A percentile compares a stretch with the other conserved stretches of the same genome.
These are phyloP conservation scores for Lepidothrix coronata DNA, from an alignment of 2,113 vertebrate species.

Conservation along the genomic window DNA sequence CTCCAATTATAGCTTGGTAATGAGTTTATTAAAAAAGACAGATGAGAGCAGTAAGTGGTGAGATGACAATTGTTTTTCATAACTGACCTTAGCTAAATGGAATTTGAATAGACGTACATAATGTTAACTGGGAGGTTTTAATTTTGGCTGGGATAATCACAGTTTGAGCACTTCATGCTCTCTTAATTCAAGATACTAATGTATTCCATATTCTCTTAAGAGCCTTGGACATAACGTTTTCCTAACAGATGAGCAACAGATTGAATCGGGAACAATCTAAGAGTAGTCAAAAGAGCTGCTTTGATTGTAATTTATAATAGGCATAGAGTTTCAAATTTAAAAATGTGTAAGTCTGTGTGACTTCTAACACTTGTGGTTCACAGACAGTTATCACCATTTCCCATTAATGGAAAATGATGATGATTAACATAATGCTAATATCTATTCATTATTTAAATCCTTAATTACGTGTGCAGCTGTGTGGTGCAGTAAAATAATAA, in stretches of 20 bases:
- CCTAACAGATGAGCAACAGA: constrained; percentile 27
- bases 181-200: constrained; percentile 12
- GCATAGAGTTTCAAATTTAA: neutral
- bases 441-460: constrained; percentile 59
- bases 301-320: constrained; percentile 26
- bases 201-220: neutral
- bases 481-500: constrained; percentile 43
- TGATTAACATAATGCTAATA: constrained; percentile 54
- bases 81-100: constrained; percentile 24
- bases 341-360: neutral
- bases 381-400: constrained; percentile 12
- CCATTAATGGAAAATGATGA: constrained; percentile 37
- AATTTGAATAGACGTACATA: constrained; percentile 28
- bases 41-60: neutral
- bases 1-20: constrained; percentile 34
- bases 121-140: constrained; percentile 21
- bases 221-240: neutral
- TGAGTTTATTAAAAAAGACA: constrained; percentile 48
- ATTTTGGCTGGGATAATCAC: constrained; percentile 26
- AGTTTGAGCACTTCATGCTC: neutral
- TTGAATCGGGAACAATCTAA: constrained; percentile 1
- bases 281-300: constrained; percentile 5
- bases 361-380: constrained; percentile 32
- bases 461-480: constrained; percentile 39
- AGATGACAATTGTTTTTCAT: constrained; percentile 46